A percentile compares a stretch with the other conserved stretches of the same genome.
These are phyloP conservation scores for Zophobas atratus DNA, from an alignment of 1,140 invertebrate species.

Conservation along the genomic window DNA sequence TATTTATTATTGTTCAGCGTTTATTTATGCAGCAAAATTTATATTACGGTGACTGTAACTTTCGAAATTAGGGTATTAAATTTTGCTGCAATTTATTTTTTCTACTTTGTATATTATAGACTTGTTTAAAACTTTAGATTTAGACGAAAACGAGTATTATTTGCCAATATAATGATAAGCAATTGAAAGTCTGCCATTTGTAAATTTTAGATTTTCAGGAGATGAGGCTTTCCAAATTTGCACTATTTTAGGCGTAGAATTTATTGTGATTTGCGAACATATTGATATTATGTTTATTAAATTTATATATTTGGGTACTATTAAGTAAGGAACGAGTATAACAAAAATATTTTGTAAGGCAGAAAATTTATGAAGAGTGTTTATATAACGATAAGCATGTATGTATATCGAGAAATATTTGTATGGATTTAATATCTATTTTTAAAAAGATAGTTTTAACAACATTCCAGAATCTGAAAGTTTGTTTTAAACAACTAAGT, in stretches of 20 bases:
- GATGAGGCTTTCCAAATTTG: slow-evolving; percentile 44
- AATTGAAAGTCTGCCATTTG: slow-evolving; percentile 49
- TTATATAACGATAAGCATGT: slow-evolving; percentile 43
- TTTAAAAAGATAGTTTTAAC: slow-evolving; percentile 35
- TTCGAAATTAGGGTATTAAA: slow-evolving; percentile 11
- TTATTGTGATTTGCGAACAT: slow-evolving; percentile 48
- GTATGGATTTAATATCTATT: slow-evolving; percentile 46
- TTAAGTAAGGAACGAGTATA: slow-evolving; percentile 31
- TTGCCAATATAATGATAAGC: slow-evolving; percentile 50
- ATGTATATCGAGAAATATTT: slow-evolving; percentile 45
- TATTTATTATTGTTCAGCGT: slow-evolving; percentile 13
- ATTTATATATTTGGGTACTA: slow-evolving; percentile 48
- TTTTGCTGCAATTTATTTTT: slow-evolving; percentile 13
- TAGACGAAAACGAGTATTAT: slow-evolving; percentile 45
- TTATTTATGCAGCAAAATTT: slow-evolving; percentile 17
- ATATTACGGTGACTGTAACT: slow-evolving; percentile 15
- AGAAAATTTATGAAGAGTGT: slow-evolving; percentile 43
- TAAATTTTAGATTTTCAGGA: slow-evolving; percentile 35
- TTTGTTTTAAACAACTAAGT: slow-evolving; percentile 22
- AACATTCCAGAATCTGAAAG: slow-evolving; percentile 7
- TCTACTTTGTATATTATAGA: slow-evolving; percentile 23
- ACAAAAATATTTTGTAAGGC: slow-evolving; percentile 46
- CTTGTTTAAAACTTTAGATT: slow-evolving; percentile 23
- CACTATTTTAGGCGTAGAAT: slow-evolving; percentile 45
- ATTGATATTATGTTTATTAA: slow-evolving; percentile 42